Evolutionary conservation across 1,140 invertebrate genomes (phyloP).

Genomic region (Drosophila nebulosa): DNA sequence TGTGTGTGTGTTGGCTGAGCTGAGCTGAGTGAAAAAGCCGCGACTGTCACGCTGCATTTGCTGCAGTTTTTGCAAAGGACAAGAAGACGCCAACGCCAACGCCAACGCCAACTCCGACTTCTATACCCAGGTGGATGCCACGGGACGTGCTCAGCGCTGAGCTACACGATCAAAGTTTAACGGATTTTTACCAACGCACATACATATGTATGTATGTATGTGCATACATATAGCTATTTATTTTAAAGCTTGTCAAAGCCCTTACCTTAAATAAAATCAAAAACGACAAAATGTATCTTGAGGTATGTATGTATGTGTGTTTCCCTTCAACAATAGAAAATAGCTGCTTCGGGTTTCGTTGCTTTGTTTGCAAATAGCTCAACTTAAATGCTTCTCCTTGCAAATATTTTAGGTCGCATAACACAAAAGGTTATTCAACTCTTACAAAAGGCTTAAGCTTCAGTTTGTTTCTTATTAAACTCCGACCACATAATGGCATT

Average conservation of each 20-base stretch:
- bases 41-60: conserved; percentile 72
- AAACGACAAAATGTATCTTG: not conserved
- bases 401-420: too few relatives aligned
- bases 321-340: not conserved
- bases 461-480: too few relatives aligned
- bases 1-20: not conserved
- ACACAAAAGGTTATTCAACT: too few relatives aligned
- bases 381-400: not conserved
- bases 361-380: not conserved
- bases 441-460: too few relatives aligned
- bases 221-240: conserved; percentile 1
- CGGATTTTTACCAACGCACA: conserved; percentile 7
- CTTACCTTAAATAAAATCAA: conserved; percentile 64
- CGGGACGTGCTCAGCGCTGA: not conserved
- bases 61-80: conserved; percentile 4
- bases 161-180: conserved; percentile 63
- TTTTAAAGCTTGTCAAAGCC: conserved; percentile 71
- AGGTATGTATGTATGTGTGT: too few relatives aligned
- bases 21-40: conserved; percentile 61
- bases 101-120: not conserved
- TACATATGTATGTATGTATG: not conserved
- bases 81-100: not conserved
- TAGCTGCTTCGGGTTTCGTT: not conserved
- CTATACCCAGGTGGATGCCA: not conserved
- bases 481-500: too few relatives aligned